These are phyloP conservation scores for Drosophila maculinotata DNA, from an alignment of 2,888 invertebrate species.

Conservation along the genomic window DNA sequence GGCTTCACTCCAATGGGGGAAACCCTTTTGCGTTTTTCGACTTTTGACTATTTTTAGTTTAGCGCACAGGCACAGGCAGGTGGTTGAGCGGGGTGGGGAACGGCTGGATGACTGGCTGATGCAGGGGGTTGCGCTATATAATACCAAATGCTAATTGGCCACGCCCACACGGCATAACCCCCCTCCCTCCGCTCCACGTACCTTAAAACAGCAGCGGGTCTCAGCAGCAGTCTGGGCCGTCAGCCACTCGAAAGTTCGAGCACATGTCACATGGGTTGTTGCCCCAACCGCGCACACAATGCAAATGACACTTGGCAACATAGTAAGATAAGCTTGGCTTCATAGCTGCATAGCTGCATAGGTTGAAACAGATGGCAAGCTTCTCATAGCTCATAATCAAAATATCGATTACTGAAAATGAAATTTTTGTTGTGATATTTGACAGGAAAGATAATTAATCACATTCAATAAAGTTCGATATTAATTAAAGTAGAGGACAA, in stretches of 20 bases:
- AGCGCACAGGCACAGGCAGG: neutral
- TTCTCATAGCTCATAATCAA: no score
- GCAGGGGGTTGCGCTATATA: conserved; percentile 39
- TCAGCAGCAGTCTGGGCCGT: conserved; percentile 43
- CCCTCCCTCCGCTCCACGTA: neutral
- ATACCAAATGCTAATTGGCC: conserved; percentile 65
- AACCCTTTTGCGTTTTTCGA: conserved; percentile 47
- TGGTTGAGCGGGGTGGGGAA: neutral
- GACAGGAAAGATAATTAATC: no score
- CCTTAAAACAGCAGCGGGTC: conserved; percentile 1
- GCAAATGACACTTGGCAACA: conserved; percentile 39
- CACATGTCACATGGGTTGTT: conserved; percentile 72
- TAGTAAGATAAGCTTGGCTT: no score
- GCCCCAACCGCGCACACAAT: conserved; percentile 48
- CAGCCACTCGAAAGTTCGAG: conserved; percentile 70
- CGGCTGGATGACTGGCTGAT: no score
- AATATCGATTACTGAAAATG: no score
- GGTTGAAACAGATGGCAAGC: neutral
- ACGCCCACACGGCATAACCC: conserved; percentile 47
- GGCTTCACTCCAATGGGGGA: conserved; percentile 34
- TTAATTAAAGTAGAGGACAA: no score
- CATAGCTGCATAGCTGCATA: no score
- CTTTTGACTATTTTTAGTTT: conserved; percentile 51
- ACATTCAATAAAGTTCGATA: no score
- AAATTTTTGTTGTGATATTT: no score